Evolutionary conservation across 2,888 invertebrate genomes (phyloP), one percentile per base, ranked within the genome.

Genomic region (Autographa pulchrina): DNA sequence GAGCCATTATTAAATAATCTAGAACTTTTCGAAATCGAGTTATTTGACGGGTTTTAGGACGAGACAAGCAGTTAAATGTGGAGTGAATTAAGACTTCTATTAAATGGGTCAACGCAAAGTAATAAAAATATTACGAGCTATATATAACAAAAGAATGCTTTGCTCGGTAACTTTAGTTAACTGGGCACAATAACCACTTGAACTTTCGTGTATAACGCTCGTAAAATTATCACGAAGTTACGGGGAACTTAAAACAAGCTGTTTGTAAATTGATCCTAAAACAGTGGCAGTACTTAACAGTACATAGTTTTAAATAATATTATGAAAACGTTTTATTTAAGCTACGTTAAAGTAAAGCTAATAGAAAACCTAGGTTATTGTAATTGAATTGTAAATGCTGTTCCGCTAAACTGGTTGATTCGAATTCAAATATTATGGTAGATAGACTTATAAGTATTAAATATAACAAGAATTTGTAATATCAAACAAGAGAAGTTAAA

Each of bases 201-300:
- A 91, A 90, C 86, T 91, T 93, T 92, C 94, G 94, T 94, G 94
- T 91, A 89, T 91, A 92, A 86, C 85, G 86, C 90, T 90, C 92
- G 87, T 94, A 93, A 94, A 94, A 94, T 93, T 94, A 92, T 91
- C 91, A 90, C 90, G 78, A 85, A 92, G 88, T 92, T 91, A 91
- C 89, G 89, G 86, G 86, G 85, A 88, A 92, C 89, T 92, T 90
- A 90, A 92, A 92, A 93, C 90, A 91, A 92, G 89, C 90, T 89
- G 90, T 90, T 92, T 84, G 89, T 92, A 91, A 92, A 92, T 91
- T 92, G 91, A 92, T 89, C 90, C 88, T 85, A 88, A 85, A 89
- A 86, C 85, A 81, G 80, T 84, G 75, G 80, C 74, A 69, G 68
- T 82, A 86, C 84, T 86, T 80, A 82, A 81, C 75, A 65, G 66